Percentiles rank a stretch among this genome's conserved stretches.
Conservation (phyloP, 2,888 invertebrate species). For the Deroplatys truncata region DNA sequence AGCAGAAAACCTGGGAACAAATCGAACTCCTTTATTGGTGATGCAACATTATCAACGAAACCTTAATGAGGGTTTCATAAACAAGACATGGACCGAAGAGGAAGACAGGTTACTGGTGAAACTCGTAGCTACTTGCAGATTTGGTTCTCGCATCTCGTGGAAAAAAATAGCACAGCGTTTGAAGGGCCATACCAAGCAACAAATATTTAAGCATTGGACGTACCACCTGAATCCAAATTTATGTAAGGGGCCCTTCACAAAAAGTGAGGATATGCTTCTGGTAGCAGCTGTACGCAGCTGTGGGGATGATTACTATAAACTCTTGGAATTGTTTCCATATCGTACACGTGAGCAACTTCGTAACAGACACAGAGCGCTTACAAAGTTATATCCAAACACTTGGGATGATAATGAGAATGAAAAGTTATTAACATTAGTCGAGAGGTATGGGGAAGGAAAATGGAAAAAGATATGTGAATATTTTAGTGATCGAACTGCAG, state of each 20-base stretch:
- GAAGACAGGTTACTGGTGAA: slow-evolving; percentile 64
- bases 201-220: slow-evolving; percentile 59
- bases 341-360: slow-evolving; percentile 60
- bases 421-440: neutral
- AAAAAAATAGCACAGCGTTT: slow-evolving; percentile 60
- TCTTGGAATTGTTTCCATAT: slow-evolving; percentile 57
- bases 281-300: slow-evolving; percentile 58
- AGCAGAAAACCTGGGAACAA: slow-evolving; percentile 48
- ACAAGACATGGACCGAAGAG: slow-evolving; percentile 57
- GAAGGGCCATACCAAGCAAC: slow-evolving; percentile 58
- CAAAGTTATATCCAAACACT: slow-evolving; percentile 32
- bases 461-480: neutral
- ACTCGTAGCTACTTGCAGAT: slow-evolving; percentile 58
- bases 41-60: slow-evolving; percentile 55
- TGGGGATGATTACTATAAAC: slow-evolving; percentile 56
- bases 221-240: slow-evolving; percentile 47
- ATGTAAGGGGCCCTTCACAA: slow-evolving; percentile 59
- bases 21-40: slow-evolving; percentile 42
- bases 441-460: neutral
- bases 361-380: slow-evolving; percentile 54
- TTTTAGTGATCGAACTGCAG: neutral
- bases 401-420: neutral
- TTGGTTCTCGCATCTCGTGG: slow-evolving; percentile 72
- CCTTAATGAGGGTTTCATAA: slow-evolving; percentile 38
- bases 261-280: slow-evolving; percentile 63